phyloP scores from a whole-genome alignment of 1,140 invertebrate genomes.

The Heliothis subflexa region DNA sequence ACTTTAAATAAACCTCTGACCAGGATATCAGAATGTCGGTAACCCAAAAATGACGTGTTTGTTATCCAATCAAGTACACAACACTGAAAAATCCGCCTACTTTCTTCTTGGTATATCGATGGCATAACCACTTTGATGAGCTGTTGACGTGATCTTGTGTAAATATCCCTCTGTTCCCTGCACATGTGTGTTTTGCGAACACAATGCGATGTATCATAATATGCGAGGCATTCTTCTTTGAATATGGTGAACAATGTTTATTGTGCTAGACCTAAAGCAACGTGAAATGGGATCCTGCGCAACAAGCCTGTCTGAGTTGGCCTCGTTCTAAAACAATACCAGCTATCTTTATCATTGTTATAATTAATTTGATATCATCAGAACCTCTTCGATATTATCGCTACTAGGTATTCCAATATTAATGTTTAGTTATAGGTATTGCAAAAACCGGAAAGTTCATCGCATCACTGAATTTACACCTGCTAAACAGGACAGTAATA shows the following conservation, averaged over 20 bases:
- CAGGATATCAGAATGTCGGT: background rate
- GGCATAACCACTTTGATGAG: background rate
- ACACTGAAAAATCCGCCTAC: background rate
- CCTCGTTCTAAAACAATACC: conserved; percentile 11
- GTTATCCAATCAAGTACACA: background rate
- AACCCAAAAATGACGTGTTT: background rate
- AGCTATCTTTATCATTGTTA: background rate
- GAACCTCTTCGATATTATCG: too few species aligned
- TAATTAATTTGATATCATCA: background rate
- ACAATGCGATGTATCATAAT: conserved; percentile 67
- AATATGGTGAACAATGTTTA: conserved; percentile 74
- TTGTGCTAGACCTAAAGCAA: conserved; percentile 71
- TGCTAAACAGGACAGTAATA: conserved; percentile 1
- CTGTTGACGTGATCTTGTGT: background rate
- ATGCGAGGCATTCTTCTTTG: conserved; percentile 69
- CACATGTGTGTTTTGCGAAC: conserved; percentile 54
- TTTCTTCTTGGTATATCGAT: background rate
- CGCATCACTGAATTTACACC: background rate
- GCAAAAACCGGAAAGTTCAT: background rate
- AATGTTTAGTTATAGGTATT: background rate
- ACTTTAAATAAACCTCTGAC: too few species aligned
- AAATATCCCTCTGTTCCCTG: conserved; percentile 34
- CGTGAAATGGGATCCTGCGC: conserved; percentile 40
- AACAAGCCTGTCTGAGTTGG: conserved; percentile 17
- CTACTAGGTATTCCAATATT: too few species aligned